Evolutionary conservation across 2,113 vertebrate genomes (phyloP).

Genomic region (Halichoerus grypus): DNA sequence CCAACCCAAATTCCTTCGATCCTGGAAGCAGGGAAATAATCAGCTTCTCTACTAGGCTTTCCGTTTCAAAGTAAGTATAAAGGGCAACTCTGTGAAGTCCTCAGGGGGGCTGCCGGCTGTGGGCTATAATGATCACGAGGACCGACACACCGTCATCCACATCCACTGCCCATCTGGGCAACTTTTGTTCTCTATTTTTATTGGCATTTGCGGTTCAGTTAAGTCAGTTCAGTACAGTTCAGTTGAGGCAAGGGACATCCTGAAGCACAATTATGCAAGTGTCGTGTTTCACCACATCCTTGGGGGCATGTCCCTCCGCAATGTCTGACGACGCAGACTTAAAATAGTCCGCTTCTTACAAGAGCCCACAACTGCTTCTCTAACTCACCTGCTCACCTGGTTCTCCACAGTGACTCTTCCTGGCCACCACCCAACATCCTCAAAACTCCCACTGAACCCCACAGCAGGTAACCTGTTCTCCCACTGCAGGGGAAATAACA

Average conservation of each 20-base stretch:
- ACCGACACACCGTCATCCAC: neutral
- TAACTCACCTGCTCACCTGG: neutral
- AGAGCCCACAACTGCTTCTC: neutral
- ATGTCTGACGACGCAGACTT: neutral
- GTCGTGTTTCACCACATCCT: rapidly evolving
- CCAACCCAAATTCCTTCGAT: neutral
- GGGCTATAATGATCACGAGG: neutral
- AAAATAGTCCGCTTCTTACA: neutral
- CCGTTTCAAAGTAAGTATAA: neutral
- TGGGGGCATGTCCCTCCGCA: neutral
- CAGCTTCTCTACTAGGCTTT: neutral
- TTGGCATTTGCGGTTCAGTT: slow-evolving; percentile 3
- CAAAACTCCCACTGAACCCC: neutral
- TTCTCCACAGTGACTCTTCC: neutral
- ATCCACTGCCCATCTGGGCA: neutral
- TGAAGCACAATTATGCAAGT: neutral
- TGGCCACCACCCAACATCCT: rapidly evolving
- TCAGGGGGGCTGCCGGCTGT: neutral
- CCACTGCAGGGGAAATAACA: neutral
- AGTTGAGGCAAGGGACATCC: neutral
- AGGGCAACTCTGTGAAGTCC: neutral
- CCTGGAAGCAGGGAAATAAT: neutral
- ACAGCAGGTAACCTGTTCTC: neutral
- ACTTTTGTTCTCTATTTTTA: neutral
- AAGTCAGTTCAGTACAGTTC: neutral